phyloP scores from a whole-genome alignment of 2,888 invertebrate genomes.

The Tubulanus polymorphus region DNA sequence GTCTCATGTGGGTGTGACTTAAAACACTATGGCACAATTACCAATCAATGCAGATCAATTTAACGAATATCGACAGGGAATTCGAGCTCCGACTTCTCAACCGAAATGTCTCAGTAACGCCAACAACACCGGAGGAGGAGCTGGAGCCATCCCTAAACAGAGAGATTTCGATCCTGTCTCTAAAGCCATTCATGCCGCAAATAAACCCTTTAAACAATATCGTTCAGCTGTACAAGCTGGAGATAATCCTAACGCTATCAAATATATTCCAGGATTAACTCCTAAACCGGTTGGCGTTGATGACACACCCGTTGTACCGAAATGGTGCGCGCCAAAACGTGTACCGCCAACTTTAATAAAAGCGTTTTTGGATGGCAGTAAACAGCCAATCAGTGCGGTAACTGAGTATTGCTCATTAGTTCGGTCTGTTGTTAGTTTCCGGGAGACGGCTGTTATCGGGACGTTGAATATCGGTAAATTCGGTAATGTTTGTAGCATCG shows the following conservation, averaged over 20 bases:
- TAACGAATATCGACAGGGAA: too few species aligned
- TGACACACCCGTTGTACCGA: neutral
- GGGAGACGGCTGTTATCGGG: constrained; percentile 28
- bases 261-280: neutral
- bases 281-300: neutral
- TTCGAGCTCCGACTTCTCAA: neutral
- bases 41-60: too few species aligned
- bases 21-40: too few species aligned
- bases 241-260: too few species aligned
- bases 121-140: too few species aligned
- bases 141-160: too few species aligned
- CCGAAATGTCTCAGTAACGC: too few species aligned
- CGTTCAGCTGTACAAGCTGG: too few species aligned
- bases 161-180: too few species aligned
- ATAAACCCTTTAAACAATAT: too few species aligned
- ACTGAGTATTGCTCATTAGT: constrained; percentile 36
- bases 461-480: constrained; percentile 28
- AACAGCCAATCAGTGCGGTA: constrained; percentile 39
- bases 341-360: constrained; percentile 32
- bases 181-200: too few species aligned
- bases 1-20: too few species aligned
- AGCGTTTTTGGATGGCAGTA: constrained; percentile 30
- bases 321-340: constrained; percentile 8
- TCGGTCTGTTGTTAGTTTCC: constrained; percentile 22
- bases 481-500: constrained; percentile 33